Evolutionary conservation across 2,888 invertebrate genomes (phyloP).

Genomic region (Autographa gamma): DNA sequence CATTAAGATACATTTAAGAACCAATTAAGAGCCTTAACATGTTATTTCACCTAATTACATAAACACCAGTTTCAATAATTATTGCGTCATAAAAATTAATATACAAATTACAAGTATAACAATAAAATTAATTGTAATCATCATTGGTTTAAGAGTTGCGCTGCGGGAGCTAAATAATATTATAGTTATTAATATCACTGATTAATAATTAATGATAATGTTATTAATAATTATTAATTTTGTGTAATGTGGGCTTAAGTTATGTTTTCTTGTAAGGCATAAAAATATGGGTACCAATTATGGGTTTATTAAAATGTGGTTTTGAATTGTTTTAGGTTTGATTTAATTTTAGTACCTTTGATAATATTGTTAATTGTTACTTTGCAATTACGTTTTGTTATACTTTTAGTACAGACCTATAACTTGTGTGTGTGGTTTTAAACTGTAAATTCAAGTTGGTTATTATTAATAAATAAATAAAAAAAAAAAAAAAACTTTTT

Average conservation of each 20-base stretch:
- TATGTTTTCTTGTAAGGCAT: constrained; percentile 28
- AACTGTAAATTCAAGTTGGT: too few species aligned
- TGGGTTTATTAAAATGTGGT: constrained; percentile 13
- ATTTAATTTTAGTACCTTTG: too few species aligned
- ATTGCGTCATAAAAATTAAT: constrained; percentile 37
- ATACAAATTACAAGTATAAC: constrained; percentile 40
- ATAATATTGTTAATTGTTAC: too few species aligned
- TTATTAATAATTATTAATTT: constrained; percentile 29
- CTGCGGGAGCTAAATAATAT: constrained; percentile 37
- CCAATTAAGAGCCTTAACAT: constrained; percentile 12
- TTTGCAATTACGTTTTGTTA: too few species aligned
- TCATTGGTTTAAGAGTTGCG: constrained; percentile 42
- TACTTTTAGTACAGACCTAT: too few species aligned
- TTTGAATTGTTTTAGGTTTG: background rate
- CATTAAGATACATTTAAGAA: constrained; percentile 16
- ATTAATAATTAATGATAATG: constrained; percentile 6
- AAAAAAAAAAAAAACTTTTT: too few species aligned
- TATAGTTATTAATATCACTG: constrained; percentile 43
- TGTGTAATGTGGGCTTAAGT: constrained; percentile 21
- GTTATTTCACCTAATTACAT: constrained; percentile 23
- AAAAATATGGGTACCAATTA: constrained; percentile 18
- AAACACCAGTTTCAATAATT: constrained; percentile 36
- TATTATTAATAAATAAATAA: too few species aligned
- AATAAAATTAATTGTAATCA: constrained; percentile 55
- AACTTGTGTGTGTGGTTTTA: too few species aligned